These are phyloP conservation scores for Altica lythri DNA, from an alignment of 2,888 invertebrate species.

Conservation along the genomic window DNA sequence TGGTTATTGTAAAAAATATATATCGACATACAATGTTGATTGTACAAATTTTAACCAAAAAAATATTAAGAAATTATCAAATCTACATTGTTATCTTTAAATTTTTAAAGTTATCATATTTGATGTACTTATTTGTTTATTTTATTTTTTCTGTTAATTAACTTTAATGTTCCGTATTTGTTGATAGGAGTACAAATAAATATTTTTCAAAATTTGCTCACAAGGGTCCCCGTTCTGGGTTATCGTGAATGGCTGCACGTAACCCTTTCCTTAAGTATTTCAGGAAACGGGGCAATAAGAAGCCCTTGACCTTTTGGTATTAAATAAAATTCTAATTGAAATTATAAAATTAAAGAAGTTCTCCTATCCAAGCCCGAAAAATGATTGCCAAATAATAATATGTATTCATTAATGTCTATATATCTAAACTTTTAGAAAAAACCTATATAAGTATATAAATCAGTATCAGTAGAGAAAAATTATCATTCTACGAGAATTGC, in stretches of 20 bases:
- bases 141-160: slow-evolving; percentile 13
- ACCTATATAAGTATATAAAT: slow-evolving; percentile 14
- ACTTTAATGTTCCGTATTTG: background rate
- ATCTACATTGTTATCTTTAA: slow-evolving; percentile 12
- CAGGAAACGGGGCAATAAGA: slow-evolving; percentile 57
- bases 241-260: slow-evolving; percentile 70
- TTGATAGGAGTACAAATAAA: slow-evolving; percentile 22
- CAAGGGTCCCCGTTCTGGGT: slow-evolving; percentile 59
- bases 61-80: slow-evolving; percentile 3
- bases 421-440: slow-evolving; percentile 14
- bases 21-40: slow-evolving; percentile 10
- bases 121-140: slow-evolving; percentile 14
- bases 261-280: slow-evolving; percentile 54
- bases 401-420: slow-evolving; percentile 43
- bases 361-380: slow-evolving; percentile 52
- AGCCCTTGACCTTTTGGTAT: slow-evolving; percentile 43
- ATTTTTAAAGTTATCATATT: slow-evolving; percentile 26
- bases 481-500: slow-evolving; percentile 57
- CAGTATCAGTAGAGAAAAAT: slow-evolving; percentile 35
- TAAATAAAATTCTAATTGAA: slow-evolving; percentile 24
- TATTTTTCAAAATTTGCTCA: slow-evolving; percentile 22
- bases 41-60: slow-evolving; percentile 20
- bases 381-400: slow-evolving; percentile 51
- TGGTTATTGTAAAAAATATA: slow-evolving; percentile 15
- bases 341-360: slow-evolving; percentile 32